Base-by-base conservation (phyloP, 2,888 invertebrate genomes). In the Rugalucina vietnamica region DNA sequence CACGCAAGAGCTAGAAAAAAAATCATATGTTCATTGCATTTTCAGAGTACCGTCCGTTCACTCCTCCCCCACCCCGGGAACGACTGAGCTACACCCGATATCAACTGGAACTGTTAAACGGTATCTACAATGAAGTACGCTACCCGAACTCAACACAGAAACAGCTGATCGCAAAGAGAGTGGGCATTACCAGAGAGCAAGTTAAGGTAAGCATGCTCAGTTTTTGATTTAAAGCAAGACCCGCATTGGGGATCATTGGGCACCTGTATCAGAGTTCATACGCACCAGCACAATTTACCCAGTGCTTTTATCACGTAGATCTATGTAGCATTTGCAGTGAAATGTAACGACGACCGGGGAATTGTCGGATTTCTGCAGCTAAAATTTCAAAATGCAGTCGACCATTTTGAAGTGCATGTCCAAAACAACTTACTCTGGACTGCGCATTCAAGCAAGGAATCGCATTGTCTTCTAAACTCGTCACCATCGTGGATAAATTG, bases 101-200 rank as follows among this genome's bases (percentile, higher is more conserved):
- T 84, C 94, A 94, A 81, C 90, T 94, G 72, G 93, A 93, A 82
- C 88, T 94, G n/a, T 87, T 94, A 32, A 94, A 93, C 75, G 93
- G 91, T 18, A 94, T 94, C 79, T 94, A 91, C 82, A 83, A 82
- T n/a, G 86, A 91, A 37, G 92, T 94, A 70, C 89, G 92, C 29
- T 94, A 94, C 83, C 94, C 94, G 5, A 94, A 94, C 91, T 92
- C 92, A 36, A 91, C 92, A 37, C 94, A 94, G 89, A 94, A 94
- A 90, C 93, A 93, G 75, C 91, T 94, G 50, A 93, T 94, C 18
- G 94, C 94, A 29, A 93, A 93, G 81, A 87, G 94, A 4, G 92
- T 94, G 0, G 94, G 94, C 36, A 94, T 94, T 50, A 93, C 93
- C 1, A 85, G 94, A 39, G 94, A 94, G 72, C 94, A 94, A 82